Percentiles rank a stretch among this genome's conserved stretches.
Evolutionary conservation across 1,140 invertebrate genomes (phyloP).

Genomic region (Heliconius melpomene): DNA sequence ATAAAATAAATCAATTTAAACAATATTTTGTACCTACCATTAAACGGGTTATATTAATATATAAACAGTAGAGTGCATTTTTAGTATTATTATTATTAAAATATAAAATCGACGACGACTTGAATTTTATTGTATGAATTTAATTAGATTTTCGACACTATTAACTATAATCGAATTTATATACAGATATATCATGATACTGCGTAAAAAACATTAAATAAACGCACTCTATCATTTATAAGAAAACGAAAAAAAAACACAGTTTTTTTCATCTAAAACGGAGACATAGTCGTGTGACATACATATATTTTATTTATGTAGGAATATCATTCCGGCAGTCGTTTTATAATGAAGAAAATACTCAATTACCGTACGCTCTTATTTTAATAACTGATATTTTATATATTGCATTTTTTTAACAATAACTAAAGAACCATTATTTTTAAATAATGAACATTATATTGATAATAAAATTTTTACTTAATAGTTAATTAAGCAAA

Average conservation of each 20-base stretch:
- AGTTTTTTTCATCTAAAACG: not conserved
- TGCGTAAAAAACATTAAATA: not conserved
- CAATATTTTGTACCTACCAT: not conserved
- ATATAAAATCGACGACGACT: not conserved
- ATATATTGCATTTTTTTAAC: not conserved
- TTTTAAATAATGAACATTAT: not conserved
- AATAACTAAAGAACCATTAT: not conserved
- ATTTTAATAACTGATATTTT: not conserved
- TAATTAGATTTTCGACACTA: not conserved
- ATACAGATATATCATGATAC: no score
- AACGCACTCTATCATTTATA: not conserved
- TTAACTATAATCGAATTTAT: not conserved
- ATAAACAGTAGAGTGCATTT: constrained; percentile 6
- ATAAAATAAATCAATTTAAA: not conserved
- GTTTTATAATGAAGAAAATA: not conserved
- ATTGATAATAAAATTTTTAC: no score
- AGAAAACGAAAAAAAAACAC: not conserved
- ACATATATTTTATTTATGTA: not conserved
- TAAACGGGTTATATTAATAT: not conserved
- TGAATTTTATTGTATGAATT: not conserved
- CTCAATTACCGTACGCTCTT: not conserved
- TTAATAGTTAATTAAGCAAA: no score
- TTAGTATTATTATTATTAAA: not conserved
- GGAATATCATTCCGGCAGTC: constrained; percentile 2
- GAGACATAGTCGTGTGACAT: not conserved